Percentiles rank a stretch among this genome's conserved stretches.
Conservation (phyloP, 2,888 invertebrate genomes). For the Frankliniella intonsa region DNA sequence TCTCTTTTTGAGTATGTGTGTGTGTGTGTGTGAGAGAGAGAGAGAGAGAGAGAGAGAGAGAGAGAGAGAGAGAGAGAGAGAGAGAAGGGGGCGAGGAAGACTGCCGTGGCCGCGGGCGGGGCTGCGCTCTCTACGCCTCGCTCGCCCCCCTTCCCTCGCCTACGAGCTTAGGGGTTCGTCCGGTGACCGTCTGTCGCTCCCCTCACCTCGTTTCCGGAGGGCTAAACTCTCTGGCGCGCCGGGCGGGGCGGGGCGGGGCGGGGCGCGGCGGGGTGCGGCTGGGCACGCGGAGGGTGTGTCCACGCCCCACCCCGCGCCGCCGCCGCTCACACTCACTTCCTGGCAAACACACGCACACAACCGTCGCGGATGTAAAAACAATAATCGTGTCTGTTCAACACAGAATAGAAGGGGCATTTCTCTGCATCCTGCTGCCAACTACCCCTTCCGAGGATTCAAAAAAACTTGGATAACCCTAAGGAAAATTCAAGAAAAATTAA, state of each 20-base stretch:
- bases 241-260: neutral
- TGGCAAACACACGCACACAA: neutral
- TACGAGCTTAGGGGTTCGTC: too few relatives aligned
- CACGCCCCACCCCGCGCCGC: neutral
- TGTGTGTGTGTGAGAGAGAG: too few relatives aligned
- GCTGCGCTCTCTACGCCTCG: too few relatives aligned
- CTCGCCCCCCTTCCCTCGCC: too few relatives aligned
- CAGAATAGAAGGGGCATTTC: neutral
- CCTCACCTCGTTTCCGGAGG: neutral
- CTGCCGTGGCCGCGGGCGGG: neutral
- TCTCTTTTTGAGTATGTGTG: too few relatives aligned
- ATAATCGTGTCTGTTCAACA: too few relatives aligned
- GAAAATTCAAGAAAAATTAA: too few relatives aligned
- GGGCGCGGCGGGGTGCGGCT: neutral
- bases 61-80: slow-evolving; percentile 1
- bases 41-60: neutral
- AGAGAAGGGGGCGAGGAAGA: neutral
- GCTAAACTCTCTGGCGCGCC: neutral
- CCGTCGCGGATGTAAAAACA: neutral
- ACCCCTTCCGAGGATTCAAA: too few relatives aligned
- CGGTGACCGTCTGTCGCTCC: too few relatives aligned
- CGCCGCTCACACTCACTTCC: neutral
- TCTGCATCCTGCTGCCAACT: neutral
- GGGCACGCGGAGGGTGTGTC: neutral
- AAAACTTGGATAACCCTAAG: too few relatives aligned